Percentiles rank a stretch among this genome's conserved stretches.
Conservation (phyloP, 2,113 vertebrate species). For the Argyrosomus japonicus region DNA sequence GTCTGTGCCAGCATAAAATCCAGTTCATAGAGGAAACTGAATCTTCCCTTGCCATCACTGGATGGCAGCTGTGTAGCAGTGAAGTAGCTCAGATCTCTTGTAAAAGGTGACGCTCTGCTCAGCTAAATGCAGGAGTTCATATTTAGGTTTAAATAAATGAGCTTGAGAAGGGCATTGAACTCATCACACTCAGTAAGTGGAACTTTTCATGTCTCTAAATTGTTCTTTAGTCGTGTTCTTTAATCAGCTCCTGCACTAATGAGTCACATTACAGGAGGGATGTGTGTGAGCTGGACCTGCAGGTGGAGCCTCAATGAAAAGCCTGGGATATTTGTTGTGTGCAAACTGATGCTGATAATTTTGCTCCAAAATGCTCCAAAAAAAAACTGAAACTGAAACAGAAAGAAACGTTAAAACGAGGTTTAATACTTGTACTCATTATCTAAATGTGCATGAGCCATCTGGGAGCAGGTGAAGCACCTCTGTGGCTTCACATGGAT, state of each 20-base stretch:
- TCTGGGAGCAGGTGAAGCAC: conserved; percentile 53
- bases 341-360: background rate
- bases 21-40: background rate
- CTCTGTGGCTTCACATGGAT: conserved; percentile 34
- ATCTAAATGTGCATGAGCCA: background rate
- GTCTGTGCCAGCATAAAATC: conserved; percentile 7
- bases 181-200: conserved; percentile 9
- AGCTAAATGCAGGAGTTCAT: background rate
- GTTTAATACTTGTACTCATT: too few species aligned
- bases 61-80: background rate
- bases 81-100: background rate
- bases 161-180: background rate
- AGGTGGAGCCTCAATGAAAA: background rate
- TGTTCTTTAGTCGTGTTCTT: background rate
- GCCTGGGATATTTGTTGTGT: background rate
- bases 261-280: too few species aligned
- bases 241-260: background rate
- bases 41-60: conserved; percentile 7
- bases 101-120: background rate
- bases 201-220: background rate
- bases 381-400: background rate
- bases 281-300: too few species aligned
- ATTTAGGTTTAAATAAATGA: background rate
- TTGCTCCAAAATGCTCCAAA: background rate
- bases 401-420: too few species aligned